Conservation (phyloP, 2,888 invertebrate genomes). For the Timandra comae region DNA sequence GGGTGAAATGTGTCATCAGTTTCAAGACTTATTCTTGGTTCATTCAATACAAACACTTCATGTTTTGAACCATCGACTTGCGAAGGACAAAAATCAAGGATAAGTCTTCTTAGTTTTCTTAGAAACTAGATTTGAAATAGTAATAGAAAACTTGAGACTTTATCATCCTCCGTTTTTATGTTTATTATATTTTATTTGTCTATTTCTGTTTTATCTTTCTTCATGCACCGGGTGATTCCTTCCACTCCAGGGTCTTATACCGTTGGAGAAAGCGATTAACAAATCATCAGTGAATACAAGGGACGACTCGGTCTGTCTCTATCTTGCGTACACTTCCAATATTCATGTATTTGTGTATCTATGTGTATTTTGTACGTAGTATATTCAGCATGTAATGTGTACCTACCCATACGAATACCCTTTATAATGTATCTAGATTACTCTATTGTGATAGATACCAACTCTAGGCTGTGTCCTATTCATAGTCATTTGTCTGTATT, state of each 20-base stretch:
- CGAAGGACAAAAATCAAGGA: slow-evolving; percentile 42
- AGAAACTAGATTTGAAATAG: slow-evolving; percentile 57
- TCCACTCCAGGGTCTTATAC: slow-evolving; percentile 69
- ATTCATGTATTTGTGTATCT: slow-evolving; percentile 54
- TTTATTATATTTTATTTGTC: slow-evolving; percentile 52
- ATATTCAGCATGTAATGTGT: slow-evolving; percentile 62
- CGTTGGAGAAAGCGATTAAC: slow-evolving; percentile 74
- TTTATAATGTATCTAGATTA: slow-evolving; percentile 9
- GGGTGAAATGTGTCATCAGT: slow-evolving; percentile 62
- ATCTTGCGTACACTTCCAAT: slow-evolving; percentile 50
- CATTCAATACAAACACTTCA: slow-evolving; percentile 2
- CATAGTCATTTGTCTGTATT: not conserved
- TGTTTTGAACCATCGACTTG: slow-evolving; percentile 4
- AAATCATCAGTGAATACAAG: slow-evolving; percentile 69
- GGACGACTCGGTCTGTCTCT: slow-evolving; percentile 73
- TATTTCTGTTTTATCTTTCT: slow-evolving; percentile 58
- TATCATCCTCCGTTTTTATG: slow-evolving; percentile 44
- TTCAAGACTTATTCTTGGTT: slow-evolving; percentile 63
- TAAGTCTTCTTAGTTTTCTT: slow-evolving; percentile 64
- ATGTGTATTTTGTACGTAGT: slow-evolving; percentile 51
- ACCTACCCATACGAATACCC: slow-evolving; percentile 15
- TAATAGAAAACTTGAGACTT: slow-evolving; percentile 50
- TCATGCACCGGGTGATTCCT: slow-evolving; percentile 56
- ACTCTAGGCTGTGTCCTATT: slow-evolving; percentile 12
- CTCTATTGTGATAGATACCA: slow-evolving; percentile 3